A percentile compares a stretch with the other conserved stretches of the same genome.
These are phyloP conservation scores for Aphidius colemani DNA, from an alignment of 2,888 invertebrate genomes.

Conservation along the genomic window DNA sequence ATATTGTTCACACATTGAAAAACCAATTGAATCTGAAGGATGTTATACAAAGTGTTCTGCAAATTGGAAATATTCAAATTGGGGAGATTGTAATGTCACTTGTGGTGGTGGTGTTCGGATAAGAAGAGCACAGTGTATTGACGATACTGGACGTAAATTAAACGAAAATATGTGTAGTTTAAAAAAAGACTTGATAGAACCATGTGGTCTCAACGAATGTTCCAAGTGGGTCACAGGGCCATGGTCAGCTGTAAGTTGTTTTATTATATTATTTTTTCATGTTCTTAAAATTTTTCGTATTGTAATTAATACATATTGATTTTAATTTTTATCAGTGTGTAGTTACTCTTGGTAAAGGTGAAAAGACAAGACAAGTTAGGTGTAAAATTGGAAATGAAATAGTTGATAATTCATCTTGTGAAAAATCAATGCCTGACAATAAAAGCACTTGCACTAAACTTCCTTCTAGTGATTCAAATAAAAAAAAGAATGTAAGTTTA, in stretches of 20 bases:
- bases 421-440: too few species aligned
- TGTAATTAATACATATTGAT: not conserved
- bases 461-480: too few species aligned
- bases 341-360: slow-evolving; percentile 61
- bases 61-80: slow-evolving; percentile 74
- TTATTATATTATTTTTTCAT: not conserved
- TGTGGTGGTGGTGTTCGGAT: slow-evolving; percentile 69
- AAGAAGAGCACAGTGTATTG: slow-evolving; percentile 66
- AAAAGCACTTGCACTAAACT: too few species aligned
- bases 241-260: slow-evolving; percentile 65
- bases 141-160: slow-evolving; percentile 53
- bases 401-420: slow-evolving; percentile 28
- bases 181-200: slow-evolving; percentile 56
- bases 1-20: slow-evolving; percentile 62
- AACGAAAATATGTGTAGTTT: slow-evolving; percentile 48
- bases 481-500: too few species aligned
- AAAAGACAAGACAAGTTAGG: slow-evolving; percentile 56
- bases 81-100: slow-evolving; percentile 68
- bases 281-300: too few species aligned
- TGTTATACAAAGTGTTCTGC: slow-evolving; percentile 71
- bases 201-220: slow-evolving; percentile 68
- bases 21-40: slow-evolving; percentile 61
- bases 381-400: slow-evolving; percentile 54
- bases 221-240: slow-evolving; percentile 66
- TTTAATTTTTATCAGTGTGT: slow-evolving; percentile 41